Conservation (phyloP, 2,113 vertebrate species). For the Anolis carolinensis region DNA sequence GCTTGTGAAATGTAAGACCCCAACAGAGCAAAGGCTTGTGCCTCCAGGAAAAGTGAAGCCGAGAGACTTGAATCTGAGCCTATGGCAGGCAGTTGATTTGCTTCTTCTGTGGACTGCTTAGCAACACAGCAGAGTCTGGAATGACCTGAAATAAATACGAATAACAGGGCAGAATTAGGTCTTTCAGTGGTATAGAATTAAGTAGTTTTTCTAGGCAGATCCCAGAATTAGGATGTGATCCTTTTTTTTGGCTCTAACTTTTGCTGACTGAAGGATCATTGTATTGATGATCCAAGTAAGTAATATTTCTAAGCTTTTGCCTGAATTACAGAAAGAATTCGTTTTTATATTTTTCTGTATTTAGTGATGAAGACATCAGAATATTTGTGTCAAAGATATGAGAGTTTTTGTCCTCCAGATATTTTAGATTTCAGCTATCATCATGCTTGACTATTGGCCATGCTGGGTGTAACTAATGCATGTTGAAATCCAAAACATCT, state of each 20-base stretch:
- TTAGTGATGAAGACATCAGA: too few relatives aligned
- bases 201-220: background rate
- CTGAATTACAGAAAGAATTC: too few relatives aligned
- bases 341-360: too few relatives aligned
- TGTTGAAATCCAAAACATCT: background rate
- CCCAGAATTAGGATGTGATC: too few relatives aligned
- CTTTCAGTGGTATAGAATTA: background rate
- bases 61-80: background rate
- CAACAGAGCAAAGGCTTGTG: background rate
- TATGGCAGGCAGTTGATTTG: background rate
- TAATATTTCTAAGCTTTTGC: too few relatives aligned
- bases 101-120: background rate
- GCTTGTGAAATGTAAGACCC: conserved; percentile 18
- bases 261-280: too few relatives aligned
- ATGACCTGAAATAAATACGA: background rate
- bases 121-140: background rate
- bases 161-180: background rate
- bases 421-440: too few relatives aligned
- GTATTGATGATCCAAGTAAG: too few relatives aligned
- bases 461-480: background rate
- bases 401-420: too few relatives aligned
- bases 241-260: too few relatives aligned
- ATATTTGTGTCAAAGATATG: too few relatives aligned
- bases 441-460: background rate
- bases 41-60: background rate